These are phyloP conservation scores for Bucco capensis DNA, from an alignment of 2,113 vertebrate species.

Conservation along the genomic window DNA sequence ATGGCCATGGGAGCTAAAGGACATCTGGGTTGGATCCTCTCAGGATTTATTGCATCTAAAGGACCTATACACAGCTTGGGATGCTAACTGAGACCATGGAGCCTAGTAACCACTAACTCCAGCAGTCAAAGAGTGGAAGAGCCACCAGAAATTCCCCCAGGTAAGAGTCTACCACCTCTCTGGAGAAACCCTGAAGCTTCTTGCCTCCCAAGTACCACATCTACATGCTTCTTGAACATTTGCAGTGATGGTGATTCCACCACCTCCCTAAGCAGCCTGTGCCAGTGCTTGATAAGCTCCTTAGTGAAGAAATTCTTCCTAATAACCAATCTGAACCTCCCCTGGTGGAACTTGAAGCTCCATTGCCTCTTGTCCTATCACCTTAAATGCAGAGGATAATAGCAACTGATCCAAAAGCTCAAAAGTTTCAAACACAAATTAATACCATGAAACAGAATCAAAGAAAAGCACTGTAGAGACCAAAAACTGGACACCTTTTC, in stretches of 20 bases:
- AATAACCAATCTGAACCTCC: too few relatives aligned
- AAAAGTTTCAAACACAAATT: neutral
- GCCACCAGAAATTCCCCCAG: constrained; percentile 1
- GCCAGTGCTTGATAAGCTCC: too few relatives aligned
- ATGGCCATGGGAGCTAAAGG: neutral
- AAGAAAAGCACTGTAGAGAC: neutral
- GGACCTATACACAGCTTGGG: neutral
- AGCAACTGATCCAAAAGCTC: neutral
- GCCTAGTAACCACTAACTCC: neutral
- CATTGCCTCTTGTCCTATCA: too few relatives aligned
- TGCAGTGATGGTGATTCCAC: too few relatives aligned
- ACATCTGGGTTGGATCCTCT: neutral
- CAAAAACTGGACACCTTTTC: neutral
- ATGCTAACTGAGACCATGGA: neutral
- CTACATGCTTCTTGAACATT: too few relatives aligned
- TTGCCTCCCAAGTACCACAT: too few relatives aligned
- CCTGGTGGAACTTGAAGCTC: too few relatives aligned
- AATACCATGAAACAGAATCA: neutral
- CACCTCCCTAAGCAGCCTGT: too few relatives aligned
- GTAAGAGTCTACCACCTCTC: neutral
- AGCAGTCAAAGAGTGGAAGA: neutral
- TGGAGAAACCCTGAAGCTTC: neutral
- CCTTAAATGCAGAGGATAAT: neutral
- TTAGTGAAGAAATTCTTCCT: too few relatives aligned
- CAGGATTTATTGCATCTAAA: neutral